Percentiles rank a stretch among this genome's conserved stretches.
These are phyloP conservation scores for Cepaea nemoralis DNA, from an alignment of 1,140 invertebrate genomes.

Conservation along the genomic window DNA sequence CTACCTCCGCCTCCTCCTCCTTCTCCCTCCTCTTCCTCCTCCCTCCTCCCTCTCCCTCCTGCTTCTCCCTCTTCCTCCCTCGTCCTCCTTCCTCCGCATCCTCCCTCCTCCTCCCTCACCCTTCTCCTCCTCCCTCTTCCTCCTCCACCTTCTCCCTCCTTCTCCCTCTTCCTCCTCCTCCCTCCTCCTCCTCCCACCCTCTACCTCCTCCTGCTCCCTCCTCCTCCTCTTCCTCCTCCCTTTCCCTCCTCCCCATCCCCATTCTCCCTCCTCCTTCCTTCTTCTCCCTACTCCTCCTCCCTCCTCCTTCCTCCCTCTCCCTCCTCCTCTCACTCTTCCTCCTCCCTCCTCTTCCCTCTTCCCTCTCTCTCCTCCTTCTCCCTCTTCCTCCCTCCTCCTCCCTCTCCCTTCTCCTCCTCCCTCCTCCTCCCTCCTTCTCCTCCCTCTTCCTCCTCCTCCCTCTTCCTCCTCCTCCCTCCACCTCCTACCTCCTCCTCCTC, in stretches of 20 bases:
- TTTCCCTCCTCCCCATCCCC: not conserved
- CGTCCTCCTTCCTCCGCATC: not conserved
- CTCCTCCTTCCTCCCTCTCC: not conserved
- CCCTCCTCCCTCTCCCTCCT: not conserved
- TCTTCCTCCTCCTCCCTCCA: not conserved
- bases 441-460: not conserved
- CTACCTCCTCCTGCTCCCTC: not conserved
- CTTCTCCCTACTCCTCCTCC: not conserved
- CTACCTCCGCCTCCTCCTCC: not conserved
- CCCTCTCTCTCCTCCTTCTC: not conserved
- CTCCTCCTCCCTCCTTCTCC: not conserved
- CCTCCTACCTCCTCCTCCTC: not conserved
- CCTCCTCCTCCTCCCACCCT: not conserved
- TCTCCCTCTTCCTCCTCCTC: not conserved
- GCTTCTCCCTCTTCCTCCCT: not conserved
- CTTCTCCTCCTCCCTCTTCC: not conserved
- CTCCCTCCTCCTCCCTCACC: not conserved
- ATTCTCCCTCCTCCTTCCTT: not conserved
- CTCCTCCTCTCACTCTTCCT: not conserved
- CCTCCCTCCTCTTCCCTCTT: not conserved
- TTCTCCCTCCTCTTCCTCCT: not conserved
- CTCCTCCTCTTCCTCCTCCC: not conserved
- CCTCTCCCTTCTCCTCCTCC: not conserved
- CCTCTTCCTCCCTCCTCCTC: not conserved
- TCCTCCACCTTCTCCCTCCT: not conserved